Evolutionary conservation across 2,888 invertebrate genomes (phyloP).

Genomic region (Pammene aurita): DNA sequence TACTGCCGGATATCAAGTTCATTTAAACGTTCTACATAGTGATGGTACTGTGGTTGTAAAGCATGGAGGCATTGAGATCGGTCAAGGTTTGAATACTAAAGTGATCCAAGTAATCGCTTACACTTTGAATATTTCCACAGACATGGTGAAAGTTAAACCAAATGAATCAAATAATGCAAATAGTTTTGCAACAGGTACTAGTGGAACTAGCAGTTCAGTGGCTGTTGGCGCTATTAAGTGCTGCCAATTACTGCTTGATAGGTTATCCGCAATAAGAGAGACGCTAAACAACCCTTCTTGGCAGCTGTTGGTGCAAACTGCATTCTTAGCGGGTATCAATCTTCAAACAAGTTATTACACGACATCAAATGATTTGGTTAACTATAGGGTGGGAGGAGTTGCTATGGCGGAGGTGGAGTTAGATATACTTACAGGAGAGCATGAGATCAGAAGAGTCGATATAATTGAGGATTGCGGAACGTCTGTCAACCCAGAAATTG

Average conservation of each 20-base stretch:
- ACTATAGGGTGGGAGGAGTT: slow-evolving; percentile 79
- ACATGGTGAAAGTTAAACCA: slow-evolving; percentile 86
- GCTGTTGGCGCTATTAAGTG: slow-evolving; percentile 70
- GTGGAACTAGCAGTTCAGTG: slow-evolving; percentile 61
- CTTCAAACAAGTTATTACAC: slow-evolving; percentile 53
- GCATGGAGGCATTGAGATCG: slow-evolving; percentile 90
- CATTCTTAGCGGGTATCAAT: slow-evolving; percentile 50
- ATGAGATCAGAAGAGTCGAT: slow-evolving; percentile 79
- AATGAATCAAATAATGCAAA: slow-evolving; percentile 86
- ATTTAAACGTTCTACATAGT: slow-evolving; percentile 86
- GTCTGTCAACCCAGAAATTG: slow-evolving; percentile 82
- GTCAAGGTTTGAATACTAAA: slow-evolving; percentile 91
- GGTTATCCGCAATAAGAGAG: slow-evolving; percentile 61
- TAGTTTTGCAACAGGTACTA: slow-evolving; percentile 85
- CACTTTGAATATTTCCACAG: slow-evolving; percentile 85
- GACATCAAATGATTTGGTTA: slow-evolving; percentile 48
- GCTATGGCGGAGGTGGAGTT: slow-evolving; percentile 84
- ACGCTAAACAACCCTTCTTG: slow-evolving; percentile 59
- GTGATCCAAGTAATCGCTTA: slow-evolving; percentile 86
- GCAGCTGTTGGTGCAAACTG: slow-evolving; percentile 53
- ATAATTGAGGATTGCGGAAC: slow-evolving; percentile 83
- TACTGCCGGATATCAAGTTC: slow-evolving; percentile 81
- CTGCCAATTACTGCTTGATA: slow-evolving; percentile 64
- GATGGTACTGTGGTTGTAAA: slow-evolving; percentile 88
- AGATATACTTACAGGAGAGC: slow-evolving; percentile 85